Percentiles rank a stretch among this genome's conserved stretches.
phyloP scores from a whole-genome alignment of 1,140 invertebrate species.

The Meloidogyne exigua region DNA sequence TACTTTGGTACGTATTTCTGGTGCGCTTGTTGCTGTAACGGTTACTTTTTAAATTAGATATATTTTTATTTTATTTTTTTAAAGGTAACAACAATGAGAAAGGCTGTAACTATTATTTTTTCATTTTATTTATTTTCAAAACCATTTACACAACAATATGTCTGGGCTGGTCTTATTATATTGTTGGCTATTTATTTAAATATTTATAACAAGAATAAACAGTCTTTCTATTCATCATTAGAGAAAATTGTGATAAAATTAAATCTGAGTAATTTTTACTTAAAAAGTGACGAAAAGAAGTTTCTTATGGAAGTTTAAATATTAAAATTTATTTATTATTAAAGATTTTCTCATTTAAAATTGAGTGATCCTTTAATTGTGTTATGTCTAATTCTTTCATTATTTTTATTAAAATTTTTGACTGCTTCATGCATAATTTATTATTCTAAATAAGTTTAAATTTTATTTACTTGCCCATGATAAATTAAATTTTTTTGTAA shows the following conservation, averaged over 20 bases:
- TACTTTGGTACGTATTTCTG: conserved; percentile 74
- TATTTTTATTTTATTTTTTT: conserved; percentile 1
- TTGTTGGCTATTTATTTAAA: conserved; percentile 86
- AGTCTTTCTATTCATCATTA: conserved; percentile 59
- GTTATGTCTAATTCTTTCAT: too few relatives aligned
- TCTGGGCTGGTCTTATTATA: conserved; percentile 83
- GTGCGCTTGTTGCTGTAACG: conserved; percentile 85
- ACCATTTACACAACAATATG: conserved; percentile 86
- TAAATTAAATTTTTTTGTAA: too few relatives aligned
- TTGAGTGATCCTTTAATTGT: too few relatives aligned
- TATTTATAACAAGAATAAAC: conserved; percentile 72
- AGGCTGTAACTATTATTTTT: conserved; percentile 84
- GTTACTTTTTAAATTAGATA: conserved; percentile 62
- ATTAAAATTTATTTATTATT: neutral
- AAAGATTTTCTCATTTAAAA: neutral
- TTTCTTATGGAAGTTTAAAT: neutral
- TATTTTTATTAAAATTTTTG: too few relatives aligned
- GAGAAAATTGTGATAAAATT: conserved; percentile 28
- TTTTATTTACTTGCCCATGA: too few relatives aligned
- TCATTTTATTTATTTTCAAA: conserved; percentile 91
- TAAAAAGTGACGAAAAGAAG: neutral
- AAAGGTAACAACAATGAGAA: conserved; percentile 70
- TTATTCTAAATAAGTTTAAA: too few relatives aligned
- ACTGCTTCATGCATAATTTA: too few relatives aligned
- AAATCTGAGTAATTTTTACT: neutral